A percentile compares a stretch with the other conserved stretches of the same genome.
These are phyloP conservation scores for Phoxinus dragarum DNA, from an alignment of 2,797 vertebrate species.

Conservation along the genomic window DNA sequence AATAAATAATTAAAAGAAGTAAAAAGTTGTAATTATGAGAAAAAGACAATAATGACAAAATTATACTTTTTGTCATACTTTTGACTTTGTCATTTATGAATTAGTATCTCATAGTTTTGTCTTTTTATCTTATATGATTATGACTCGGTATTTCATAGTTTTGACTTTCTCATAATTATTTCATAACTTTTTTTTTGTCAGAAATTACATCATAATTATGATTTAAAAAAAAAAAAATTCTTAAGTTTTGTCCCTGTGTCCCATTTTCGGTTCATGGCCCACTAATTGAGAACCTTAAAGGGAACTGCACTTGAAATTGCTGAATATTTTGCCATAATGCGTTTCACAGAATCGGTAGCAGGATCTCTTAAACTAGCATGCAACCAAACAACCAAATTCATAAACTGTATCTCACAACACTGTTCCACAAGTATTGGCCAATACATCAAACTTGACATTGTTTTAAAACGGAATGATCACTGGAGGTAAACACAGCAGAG, in stretches of 20 bases:
- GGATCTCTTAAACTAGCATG: not conserved
- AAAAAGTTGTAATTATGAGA: not conserved
- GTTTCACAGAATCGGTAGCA: not conserved
- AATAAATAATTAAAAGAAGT: too few species aligned
- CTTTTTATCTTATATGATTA: not conserved
- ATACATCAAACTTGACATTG: constrained; percentile 31
- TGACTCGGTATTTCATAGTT: not conserved
- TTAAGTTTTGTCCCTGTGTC: not conserved
- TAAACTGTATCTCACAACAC: constrained; percentile 22
- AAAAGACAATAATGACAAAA: not conserved
- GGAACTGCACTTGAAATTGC: not conserved
- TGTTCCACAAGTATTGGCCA: constrained; percentile 3
- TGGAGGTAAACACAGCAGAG: constrained; percentile 21
- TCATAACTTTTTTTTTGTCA: not conserved
- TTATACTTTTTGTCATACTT: not conserved
- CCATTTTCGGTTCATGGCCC: not conserved
- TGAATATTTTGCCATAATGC: not conserved
- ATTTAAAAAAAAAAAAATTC: not conserved
- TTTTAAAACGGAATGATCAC: constrained; percentile 7
- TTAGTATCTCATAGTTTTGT: not conserved
- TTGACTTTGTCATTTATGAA: not conserved
- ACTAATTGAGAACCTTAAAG: not conserved
- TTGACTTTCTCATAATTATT: not conserved
- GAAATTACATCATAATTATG: not conserved
- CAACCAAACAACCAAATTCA: not conserved